Evolutionary conservation across 2,888 invertebrate genomes (phyloP), one percentile per base, ranked within the genome.

Genomic region (Pinctada fucata): DNA sequence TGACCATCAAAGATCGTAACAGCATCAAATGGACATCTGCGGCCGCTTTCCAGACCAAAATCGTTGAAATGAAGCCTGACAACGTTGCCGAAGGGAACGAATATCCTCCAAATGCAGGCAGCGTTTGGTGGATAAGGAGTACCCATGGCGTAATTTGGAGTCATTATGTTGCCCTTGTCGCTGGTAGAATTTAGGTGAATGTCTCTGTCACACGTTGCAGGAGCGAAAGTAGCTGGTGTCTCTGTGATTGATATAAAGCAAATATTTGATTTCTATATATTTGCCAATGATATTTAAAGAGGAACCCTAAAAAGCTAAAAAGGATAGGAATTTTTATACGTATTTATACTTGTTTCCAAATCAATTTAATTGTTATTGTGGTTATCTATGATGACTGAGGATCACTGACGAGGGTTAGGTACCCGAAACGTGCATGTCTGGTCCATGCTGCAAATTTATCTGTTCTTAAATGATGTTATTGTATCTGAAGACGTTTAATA

Each of bases 1-100:
- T 70, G 64, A 3, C 85, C 84, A 65, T 87, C 86, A 71, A 79
- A 83, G 50, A 83, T 68, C 5, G 81, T 78, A 31, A 87, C 73
- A 75, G 79, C 76, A 76, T 86, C 87, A 51, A 78, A 76, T 2
- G 13, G 47, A 63, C 87, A 87, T 3, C 71, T 51, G 31, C 82
- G 70, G 1, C 83, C 79, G 13, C 70, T 75, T 52, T 83, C 83
- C 3, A 85, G 31, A 51, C 84, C 83, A 67, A 73, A 80, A 31
- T 45, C 63, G 16, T 69, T 82, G 75, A 86, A 87, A 52, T 85
- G 80, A 5, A 88, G 75, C 1, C 79, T 79, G 8, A 85, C 74
- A 49, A 70, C 49, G 5, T 79, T 65, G 63, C 75, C 79, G 45
- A 47, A n/a, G 16, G 82, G 78, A 3, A 78, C 82, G 10, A 64